Evolutionary conservation across 1,140 invertebrate species (phyloP), one percentile per base, ranked within the genome.

Genomic region (Meteorus sp.): DNA sequence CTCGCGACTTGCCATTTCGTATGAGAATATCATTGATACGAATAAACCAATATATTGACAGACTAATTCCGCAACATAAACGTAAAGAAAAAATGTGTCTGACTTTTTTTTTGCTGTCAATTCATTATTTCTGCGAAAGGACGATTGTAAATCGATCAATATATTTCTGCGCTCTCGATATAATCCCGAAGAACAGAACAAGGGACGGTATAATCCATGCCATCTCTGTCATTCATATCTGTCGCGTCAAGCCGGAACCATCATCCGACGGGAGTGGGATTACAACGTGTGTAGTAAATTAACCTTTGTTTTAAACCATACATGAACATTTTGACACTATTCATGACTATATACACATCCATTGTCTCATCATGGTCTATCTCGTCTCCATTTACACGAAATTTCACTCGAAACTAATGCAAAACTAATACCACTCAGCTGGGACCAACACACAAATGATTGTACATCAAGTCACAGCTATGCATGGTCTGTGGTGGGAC

Each of bases 251-350:
- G 33, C 51, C 47, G 19, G 64, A 45, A 65, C 60, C 54, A 57
- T 68, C 63, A 60, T 65, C 68, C 68, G 65, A 69, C 70, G 70
- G 71, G 67, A 70, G 62, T 6, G n/a, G 73, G 76, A 78, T 79
- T 79, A 79, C 76, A 76, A 68, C 74, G 71, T 71, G 75, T 75
- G 74, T 75, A 76, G 68, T 65, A 78, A 78, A 78, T 79, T 78
- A 75, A 72, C 74, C 74, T 73, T 67, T 73, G 68, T 77, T 70
- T 72, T 55, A 37, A 59, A 33, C 37, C 25, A 29, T 17, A 54
- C 20, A 37, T 29, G 17, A n/a, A 52, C 22, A 35, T 41, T 45
- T 59, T 44, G 13, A 29, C 27, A 13, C 20, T 17, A 41, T 33
- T 20, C 7, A 50, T 53, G 37, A 41, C 33, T 37, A 33, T 52